Evolutionary conservation across 2,888 invertebrate species (phyloP).

Genomic region (Erebia aethiops): DNA sequence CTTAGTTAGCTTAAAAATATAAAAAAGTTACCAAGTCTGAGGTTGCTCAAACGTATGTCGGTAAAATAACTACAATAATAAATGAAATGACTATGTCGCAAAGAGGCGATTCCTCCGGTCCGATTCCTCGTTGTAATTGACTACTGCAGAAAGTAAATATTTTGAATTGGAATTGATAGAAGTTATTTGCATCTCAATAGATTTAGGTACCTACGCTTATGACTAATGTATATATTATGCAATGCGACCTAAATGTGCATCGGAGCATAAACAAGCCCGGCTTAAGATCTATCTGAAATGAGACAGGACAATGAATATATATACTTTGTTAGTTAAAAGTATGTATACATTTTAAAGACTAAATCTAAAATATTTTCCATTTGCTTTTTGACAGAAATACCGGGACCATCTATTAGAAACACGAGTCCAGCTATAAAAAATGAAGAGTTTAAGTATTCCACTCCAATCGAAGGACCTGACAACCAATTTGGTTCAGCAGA

Average conservation of each 20-base stretch:
- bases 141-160: not conserved
- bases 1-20: not conserved
- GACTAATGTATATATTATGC: slow-evolving; percentile 43
- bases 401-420: slow-evolving; percentile 85
- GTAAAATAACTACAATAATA: no score
- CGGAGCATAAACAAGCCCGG: slow-evolving; percentile 43
- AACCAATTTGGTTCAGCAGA: slow-evolving; percentile 89
- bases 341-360: no score
- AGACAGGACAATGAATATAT: slow-evolving; percentile 21
- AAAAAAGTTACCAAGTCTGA: no score
- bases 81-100: not conserved
- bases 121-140: not conserved
- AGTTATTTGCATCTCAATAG: slow-evolving; percentile 12
- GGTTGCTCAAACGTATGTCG: no score
- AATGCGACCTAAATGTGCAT: slow-evolving; percentile 46
- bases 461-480: slow-evolving; percentile 81
- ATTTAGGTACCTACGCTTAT: slow-evolving; percentile 37
- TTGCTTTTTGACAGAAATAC: slow-evolving; percentile 84
- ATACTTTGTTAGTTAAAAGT: not conserved
- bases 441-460: slow-evolving; percentile 80
- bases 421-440: slow-evolving; percentile 79
- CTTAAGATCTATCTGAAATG: slow-evolving; percentile 40
- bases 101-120: not conserved
- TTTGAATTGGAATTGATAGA: not conserved
- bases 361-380: not conserved